Base-by-base conservation (phyloP, 64 coral and sea anemone species). In the Trachythela sp. region DNA sequence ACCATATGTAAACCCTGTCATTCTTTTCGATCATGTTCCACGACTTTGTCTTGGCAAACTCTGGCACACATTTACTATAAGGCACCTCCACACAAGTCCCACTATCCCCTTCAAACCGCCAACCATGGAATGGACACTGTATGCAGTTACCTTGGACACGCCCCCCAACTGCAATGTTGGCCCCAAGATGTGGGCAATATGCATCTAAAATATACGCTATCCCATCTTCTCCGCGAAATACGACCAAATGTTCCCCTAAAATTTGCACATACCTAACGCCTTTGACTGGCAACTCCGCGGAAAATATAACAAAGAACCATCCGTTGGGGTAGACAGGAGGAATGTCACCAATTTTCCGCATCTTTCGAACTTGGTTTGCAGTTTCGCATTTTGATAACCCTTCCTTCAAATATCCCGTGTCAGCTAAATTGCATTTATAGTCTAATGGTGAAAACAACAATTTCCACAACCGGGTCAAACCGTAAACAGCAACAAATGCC, bases 291-390 rank as follows among this genome's bases (percentile, higher is more conserved):
- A 98, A 71, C 36, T 98, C 91, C 32, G 84, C 50, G 7, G 95
- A 94, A 13, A 54, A 48, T 18, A 93, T 36, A 1, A 94, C 90
- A 33, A 88, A 48, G 36, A 94, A 98, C 95, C 95, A 98, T 9
- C 95, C 95, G 45, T 98, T 98, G 0, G 95, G 95, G 56, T 89
- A 98, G 2, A 94, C 93, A 10, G 95, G 95, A 54, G 95, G 95
- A 8, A 98, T 45, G 2, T 93, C 86, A 13, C 93, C 93, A 20
- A 70, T 51, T n/a, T 89, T 88, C 35, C 89, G 77, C 31, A n/a
- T 80, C 31, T 39, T 35, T 30, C 38, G 85, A 13, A 89, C 45
- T 45, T 92, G 77, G 36, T 91, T 89, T 0, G 91, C 95, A 20
- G 94, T 84, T 37, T 92, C 93, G 64, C 91, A 92, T 86, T 94